These are phyloP conservation scores for Anodontia alba DNA, from an alignment of 2,888 invertebrate species.

Conservation along the genomic window DNA sequence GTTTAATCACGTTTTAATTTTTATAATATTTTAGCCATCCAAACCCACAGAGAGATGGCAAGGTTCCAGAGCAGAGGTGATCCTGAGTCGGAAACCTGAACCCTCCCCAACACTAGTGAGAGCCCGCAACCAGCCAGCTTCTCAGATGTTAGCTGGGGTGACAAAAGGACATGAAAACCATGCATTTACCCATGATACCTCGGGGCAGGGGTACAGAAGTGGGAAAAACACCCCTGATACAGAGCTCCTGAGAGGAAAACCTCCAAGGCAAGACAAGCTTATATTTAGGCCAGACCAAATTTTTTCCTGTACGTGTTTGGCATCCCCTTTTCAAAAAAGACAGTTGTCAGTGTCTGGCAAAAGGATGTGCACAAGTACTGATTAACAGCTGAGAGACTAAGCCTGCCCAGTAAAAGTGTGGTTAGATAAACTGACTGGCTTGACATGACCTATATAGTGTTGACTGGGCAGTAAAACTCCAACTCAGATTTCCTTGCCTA, in stretches of 20 bases:
- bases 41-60: constrained; percentile 68
- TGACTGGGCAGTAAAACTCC: too few species aligned
- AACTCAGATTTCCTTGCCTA: too few species aligned
- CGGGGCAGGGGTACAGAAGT: constrained; percentile 7
- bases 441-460: too few species aligned
- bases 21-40: constrained; percentile 65
- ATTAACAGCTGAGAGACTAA: too few species aligned
- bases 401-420: too few species aligned
- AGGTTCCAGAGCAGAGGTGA: constrained; percentile 68
- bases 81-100: constrained; percentile 53
- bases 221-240: constrained; percentile 16
- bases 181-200: constrained; percentile 37
- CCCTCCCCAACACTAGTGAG: constrained; percentile 32
- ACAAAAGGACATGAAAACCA: constrained; percentile 33
- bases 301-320: too few species aligned
- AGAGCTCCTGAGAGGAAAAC: constrained; percentile 17
- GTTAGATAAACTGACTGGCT: too few species aligned
- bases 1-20: too few species aligned
- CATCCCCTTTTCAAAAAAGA: too few species aligned
- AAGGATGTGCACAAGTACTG: too few species aligned
- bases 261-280: constrained; percentile 19
- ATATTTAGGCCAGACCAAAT: too few species aligned
- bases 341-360: too few species aligned
- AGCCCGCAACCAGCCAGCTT: constrained; percentile 18
- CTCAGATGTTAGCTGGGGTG: constrained; percentile 35